A percentile compares a stretch with the other conserved stretches of the same genome.
phyloP scores from a whole-genome alignment of 2,113 vertebrate genomes.

The Tragulus kanchil region DNA sequence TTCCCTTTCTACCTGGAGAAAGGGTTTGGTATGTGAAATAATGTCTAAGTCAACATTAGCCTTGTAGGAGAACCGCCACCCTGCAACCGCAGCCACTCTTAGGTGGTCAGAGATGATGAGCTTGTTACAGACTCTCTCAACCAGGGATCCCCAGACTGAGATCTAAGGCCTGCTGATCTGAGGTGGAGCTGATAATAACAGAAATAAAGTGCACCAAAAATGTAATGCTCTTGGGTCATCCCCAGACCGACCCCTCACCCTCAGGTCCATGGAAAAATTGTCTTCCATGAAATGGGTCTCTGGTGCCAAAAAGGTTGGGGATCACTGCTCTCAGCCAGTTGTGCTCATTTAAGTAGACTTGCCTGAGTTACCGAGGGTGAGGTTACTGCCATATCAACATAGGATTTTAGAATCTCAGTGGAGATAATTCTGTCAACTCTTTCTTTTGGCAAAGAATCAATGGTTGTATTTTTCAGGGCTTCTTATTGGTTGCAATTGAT shows the following conservation, averaged over 20 bases:
- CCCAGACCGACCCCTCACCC: background rate
- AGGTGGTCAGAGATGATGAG: background rate
- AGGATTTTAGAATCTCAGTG: background rate
- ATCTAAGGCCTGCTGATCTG: background rate
- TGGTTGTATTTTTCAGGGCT: background rate
- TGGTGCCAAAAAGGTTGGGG: background rate
- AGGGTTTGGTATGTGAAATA: background rate
- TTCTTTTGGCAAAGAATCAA: background rate
- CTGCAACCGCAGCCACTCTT: no score
- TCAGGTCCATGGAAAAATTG: background rate
- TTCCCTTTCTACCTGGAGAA: background rate
- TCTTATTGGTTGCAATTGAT: background rate
- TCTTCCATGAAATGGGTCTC: background rate
- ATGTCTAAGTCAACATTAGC: background rate
- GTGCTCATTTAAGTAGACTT: background rate
- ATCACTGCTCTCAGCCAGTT: background rate
- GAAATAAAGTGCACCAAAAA: background rate
- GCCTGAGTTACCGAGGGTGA: no score
- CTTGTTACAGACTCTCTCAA: background rate
- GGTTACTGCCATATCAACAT: fast-evolving
- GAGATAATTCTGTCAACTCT: background rate
- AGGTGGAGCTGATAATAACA: background rate
- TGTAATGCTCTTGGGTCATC: background rate
- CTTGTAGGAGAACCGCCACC: background rate
- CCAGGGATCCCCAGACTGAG: background rate